Evolutionary conservation across 2,797 vertebrate species (phyloP).

Genomic region (Emydoidea blandingii): DNA sequence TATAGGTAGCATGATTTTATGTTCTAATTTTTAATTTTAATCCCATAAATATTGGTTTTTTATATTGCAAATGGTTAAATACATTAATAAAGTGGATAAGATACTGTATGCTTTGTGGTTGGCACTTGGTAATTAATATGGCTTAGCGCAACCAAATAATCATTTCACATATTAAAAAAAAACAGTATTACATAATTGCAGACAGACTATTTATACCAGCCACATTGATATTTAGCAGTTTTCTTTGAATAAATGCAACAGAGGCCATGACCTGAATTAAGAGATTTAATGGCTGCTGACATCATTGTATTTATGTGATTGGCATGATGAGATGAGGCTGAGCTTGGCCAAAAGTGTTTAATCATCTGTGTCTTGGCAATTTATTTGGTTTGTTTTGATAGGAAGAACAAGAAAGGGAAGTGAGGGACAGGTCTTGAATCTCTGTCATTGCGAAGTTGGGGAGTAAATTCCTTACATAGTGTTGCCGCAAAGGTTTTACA

Average conservation of each 20-base stretch:
- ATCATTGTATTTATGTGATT: neutral
- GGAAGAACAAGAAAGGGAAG: neutral
- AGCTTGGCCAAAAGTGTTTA: neutral
- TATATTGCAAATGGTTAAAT: neutral
- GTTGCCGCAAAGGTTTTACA: neutral
- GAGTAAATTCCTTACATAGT: neutral
- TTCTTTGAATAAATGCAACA: neutral
- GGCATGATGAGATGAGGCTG: neutral
- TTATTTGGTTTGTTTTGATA: neutral
- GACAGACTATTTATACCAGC: neutral
- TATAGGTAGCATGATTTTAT: neutral
- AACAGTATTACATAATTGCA: neutral
- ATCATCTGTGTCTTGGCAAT: neutral
- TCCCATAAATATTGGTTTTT: neutral
- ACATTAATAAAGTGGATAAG: neutral
- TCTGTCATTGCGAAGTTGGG: neutral
- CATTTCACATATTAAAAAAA: neutral
- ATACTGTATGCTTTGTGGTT: neutral
- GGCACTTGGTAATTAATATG: neutral
- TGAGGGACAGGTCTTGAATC: neutral
- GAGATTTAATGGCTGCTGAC: neutral
- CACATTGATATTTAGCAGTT: neutral
- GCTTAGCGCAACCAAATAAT: neutral
- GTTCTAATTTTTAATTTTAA: neutral
- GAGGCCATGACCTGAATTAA: neutral